phyloP scores from a whole-genome alignment of 2,888 invertebrate genomes.

The Acronicta psi region DNA sequence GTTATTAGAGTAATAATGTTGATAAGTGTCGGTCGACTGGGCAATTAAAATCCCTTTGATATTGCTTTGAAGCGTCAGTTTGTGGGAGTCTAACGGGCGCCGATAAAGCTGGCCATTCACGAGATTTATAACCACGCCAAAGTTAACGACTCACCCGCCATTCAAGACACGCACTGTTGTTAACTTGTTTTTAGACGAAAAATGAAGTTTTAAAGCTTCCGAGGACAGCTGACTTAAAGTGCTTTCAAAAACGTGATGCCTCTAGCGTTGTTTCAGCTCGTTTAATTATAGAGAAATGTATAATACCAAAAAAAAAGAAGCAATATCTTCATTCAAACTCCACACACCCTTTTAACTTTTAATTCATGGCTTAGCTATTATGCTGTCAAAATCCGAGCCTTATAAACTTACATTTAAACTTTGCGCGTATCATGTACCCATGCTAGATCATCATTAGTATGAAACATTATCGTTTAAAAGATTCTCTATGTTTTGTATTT shows the following conservation, averaged over 20 bases:
- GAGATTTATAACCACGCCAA: slow-evolving; percentile 83
- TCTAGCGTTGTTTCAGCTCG: slow-evolving; percentile 49
- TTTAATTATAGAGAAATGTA: slow-evolving; percentile 4
- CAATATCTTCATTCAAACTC: slow-evolving; percentile 32
- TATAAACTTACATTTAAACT: slow-evolving; percentile 40
- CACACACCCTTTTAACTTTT: slow-evolving; percentile 16
- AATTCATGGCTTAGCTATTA: slow-evolving; percentile 36
- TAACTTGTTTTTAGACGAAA: slow-evolving; percentile 78
- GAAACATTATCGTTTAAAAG: slow-evolving; percentile 54
- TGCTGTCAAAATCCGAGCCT: slow-evolving; percentile 34
- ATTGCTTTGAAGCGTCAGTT: slow-evolving; percentile 75
- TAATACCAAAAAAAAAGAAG: slow-evolving; percentile 4
- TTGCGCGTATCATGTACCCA: slow-evolving; percentile 36
- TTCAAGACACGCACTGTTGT: slow-evolving; percentile 80
- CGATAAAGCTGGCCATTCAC: slow-evolving; percentile 78
- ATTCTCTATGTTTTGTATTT: slow-evolving; percentile 64
- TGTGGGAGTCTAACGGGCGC: slow-evolving; percentile 72
- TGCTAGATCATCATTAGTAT: slow-evolving; percentile 52
- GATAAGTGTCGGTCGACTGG: slow-evolving; percentile 69
- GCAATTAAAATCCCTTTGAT: slow-evolving; percentile 82
- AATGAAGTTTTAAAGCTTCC: slow-evolving; percentile 75
- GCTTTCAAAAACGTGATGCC: slow-evolving; percentile 66
- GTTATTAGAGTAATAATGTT: slow-evolving; percentile 67
- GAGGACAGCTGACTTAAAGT: slow-evolving; percentile 74
- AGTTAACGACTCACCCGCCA: slow-evolving; percentile 80